A percentile compares a stretch with the other conserved stretches of the same genome.
Evolutionary conservation across 1,140 invertebrate species (phyloP).

Genomic region (Chlorops oryzae): DNA sequence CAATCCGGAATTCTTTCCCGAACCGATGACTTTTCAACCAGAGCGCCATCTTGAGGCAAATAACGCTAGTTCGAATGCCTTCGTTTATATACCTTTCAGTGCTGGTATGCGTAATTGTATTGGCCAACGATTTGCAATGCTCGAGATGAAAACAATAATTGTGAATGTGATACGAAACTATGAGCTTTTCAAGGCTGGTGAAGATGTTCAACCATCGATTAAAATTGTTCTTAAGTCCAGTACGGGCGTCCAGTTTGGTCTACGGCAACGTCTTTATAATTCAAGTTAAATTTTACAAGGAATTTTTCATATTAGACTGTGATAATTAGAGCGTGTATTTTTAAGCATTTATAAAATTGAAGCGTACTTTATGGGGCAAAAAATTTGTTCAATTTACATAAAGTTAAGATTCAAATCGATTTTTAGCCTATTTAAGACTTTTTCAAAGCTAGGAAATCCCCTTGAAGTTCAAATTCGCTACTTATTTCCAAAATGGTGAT

Average conservation of each 20-base stretch:
- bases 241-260: constrained; percentile 30
- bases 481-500: too few relatives aligned
- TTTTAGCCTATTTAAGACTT: too few relatives aligned
- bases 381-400: too few relatives aligned
- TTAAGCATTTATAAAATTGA: too few relatives aligned
- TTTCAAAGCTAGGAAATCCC: too few relatives aligned
- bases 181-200: constrained; percentile 27
- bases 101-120: constrained; percentile 72
- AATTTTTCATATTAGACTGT: too few relatives aligned
- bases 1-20: constrained; percentile 22
- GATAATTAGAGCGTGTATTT: too few relatives aligned
- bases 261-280: constrained; percentile 16
- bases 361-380: too few relatives aligned
- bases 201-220: constrained; percentile 27
- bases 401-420: too few relatives aligned
- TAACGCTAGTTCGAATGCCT: neutral
- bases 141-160: constrained; percentile 44
- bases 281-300: neutral
- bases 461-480: too few relatives aligned
- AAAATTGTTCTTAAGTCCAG: constrained; percentile 33
- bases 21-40: constrained; percentile 53
- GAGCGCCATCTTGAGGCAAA: constrained; percentile 46
- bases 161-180: constrained; percentile 39
- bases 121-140: constrained; percentile 50
- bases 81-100: constrained; percentile 60